Evolutionary conservation across 2,888 invertebrate genomes (phyloP), one percentile per base, ranked within the genome.

Genomic region (Deilephila elpenor): DNA sequence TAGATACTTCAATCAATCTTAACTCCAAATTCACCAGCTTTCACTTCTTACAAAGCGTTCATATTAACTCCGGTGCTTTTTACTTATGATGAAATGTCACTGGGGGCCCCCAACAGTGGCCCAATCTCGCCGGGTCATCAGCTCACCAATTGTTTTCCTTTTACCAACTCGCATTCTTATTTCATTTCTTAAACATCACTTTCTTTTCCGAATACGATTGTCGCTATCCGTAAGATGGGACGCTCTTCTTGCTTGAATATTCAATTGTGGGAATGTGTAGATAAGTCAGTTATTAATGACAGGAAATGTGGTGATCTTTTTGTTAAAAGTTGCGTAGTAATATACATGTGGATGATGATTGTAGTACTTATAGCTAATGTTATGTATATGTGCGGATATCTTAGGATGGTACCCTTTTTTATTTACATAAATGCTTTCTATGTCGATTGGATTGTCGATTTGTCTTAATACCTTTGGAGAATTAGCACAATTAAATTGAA

Each of bases 121-220:
- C 51, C 67, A 67, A 67, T 67, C 67, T 67, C 67, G 51, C 7
- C 67, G 44, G 67, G 67, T 67, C 67, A 67, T 67, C 67, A 44
- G 53, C 61, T 32, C 62, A 32, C 32, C 56, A 67, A 67, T 67
- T 67, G 64, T 73, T 73, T 72, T 64, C 72, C 67, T 44, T 73
- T 73, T 67, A 67, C 25, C 67, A 64, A 56, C 59, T 62, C 60
- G 32, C 59, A 67, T 67, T 59, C 64, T 59, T 34, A 67, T 73
- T 73, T 59, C 59, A 73, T 67, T 67, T 72, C 64, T 64, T 73
- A 20, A 20, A 32, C 59, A 56, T 53, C 59, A 77, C 79, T 78
- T 79, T 78, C 78, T 76, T 79, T 76, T 79, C 75, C 76, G 77
- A 78, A 78, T 75, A 74, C 70, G 71, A 64, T 73, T 71, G 20